A percentile compares a stretch with the other conserved stretches of the same genome.
These are phyloP conservation scores for Nomada lathburiana DNA, from an alignment of 2,888 invertebrate genomes.

Conservation along the genomic window DNA sequence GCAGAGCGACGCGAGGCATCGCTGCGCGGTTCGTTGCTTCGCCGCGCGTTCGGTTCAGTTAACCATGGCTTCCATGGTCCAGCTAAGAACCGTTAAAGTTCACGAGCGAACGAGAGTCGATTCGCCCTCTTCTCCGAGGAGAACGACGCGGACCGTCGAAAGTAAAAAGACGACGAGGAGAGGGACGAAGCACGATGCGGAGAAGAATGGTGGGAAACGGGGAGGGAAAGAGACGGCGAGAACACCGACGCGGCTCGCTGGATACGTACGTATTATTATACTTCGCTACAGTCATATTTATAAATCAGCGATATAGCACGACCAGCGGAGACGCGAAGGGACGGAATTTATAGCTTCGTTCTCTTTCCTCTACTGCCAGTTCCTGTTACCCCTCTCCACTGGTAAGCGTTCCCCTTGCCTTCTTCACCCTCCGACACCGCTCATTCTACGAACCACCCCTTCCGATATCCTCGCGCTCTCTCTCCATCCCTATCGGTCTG, in stretches of 20 bases:
- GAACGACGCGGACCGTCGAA: constrained; percentile 1
- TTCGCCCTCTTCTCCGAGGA: neutral
- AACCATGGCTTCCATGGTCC: neutral
- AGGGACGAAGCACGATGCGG: constrained; percentile 15
- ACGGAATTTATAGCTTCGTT: constrained; percentile 84
- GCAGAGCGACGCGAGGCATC: constrained; percentile 8
- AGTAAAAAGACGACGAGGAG: constrained; percentile 9
- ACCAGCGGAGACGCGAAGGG: constrained; percentile 82
- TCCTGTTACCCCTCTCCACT: constrained; percentile 73
- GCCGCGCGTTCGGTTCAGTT: constrained; percentile 4
- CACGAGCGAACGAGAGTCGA: neutral
- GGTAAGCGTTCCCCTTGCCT: constrained; percentile 65
- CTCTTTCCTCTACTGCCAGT: constrained; percentile 85
- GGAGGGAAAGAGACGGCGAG: constrained; percentile 34
- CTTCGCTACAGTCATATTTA: constrained; percentile 85
- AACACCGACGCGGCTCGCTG: constrained; percentile 76
- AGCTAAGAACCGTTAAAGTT: constrained; percentile 4
- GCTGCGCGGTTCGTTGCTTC: neutral
- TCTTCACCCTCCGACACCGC: constrained; percentile 66
- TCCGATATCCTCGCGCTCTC: constrained; percentile 63
- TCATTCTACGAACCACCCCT: constrained; percentile 70
- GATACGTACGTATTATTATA: constrained; percentile 84
- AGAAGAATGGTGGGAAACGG: constrained; percentile 26
- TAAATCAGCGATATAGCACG: constrained; percentile 85
- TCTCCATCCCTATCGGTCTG: constrained; percentile 44